Percentiles rank a stretch among this genome's conserved stretches.
phyloP scores from a whole-genome alignment of 2,888 invertebrate species.

The Ditula angustiorana region DNA sequence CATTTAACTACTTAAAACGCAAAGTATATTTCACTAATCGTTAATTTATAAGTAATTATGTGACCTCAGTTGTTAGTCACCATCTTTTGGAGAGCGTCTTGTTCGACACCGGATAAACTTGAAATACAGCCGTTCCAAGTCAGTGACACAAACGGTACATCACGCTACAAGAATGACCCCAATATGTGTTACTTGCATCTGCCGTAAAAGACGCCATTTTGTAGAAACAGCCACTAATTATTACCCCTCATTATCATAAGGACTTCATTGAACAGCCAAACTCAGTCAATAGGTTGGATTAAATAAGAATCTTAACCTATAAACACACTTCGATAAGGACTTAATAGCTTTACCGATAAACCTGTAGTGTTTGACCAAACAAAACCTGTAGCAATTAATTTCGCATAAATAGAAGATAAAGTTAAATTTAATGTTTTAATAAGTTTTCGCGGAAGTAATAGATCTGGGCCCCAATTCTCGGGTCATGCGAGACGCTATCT shows the following conservation, averaged over 20 bases:
- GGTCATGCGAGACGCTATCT: no score
- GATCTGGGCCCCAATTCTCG: no score
- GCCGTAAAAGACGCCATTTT: background rate
- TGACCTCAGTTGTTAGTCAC: background rate
- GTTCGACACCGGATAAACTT: background rate
- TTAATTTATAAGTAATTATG: no score
- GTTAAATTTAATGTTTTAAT: background rate
- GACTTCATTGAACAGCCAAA: slow-evolving; percentile 26
- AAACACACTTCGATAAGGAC: slow-evolving; percentile 66
- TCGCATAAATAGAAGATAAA: background rate
- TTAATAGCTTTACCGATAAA: slow-evolving; percentile 59
- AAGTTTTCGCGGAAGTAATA: background rate
- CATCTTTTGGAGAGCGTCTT: background rate
- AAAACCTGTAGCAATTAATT: slow-evolving; percentile 11
- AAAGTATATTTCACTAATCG: no score
- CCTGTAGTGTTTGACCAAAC: slow-evolving; percentile 4
- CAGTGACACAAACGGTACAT: background rate
- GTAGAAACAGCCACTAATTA: slow-evolving; percentile 1
- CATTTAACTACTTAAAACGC: no score
- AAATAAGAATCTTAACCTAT: slow-evolving; percentile 53
- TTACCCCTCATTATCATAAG: slow-evolving; percentile 8
- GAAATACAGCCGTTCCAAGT: background rate
- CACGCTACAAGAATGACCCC: background rate
- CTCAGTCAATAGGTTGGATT: slow-evolving; percentile 35
- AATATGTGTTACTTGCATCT: background rate